phyloP scores from a whole-genome alignment of 1,140 invertebrate species.

The Penaeus indicus region DNA sequence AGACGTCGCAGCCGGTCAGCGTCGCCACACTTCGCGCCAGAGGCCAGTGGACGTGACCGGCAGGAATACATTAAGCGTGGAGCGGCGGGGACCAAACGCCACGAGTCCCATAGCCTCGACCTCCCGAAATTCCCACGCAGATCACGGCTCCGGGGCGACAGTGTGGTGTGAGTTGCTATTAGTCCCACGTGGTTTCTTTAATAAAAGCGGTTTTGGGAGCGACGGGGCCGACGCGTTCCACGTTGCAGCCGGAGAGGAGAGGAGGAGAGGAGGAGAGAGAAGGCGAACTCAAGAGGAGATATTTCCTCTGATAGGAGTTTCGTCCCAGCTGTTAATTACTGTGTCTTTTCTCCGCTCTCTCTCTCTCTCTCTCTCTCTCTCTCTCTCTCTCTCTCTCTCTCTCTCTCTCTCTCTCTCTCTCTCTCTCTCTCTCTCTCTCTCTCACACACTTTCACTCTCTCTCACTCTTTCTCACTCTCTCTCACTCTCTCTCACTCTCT shows the following conservation, averaged over 20 bases:
- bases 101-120: too few relatives aligned
- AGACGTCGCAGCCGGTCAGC: too few relatives aligned
- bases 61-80: too few relatives aligned
- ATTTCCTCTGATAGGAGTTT: not conserved
- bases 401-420: slow-evolving; percentile 11
- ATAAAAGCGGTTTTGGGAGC: too few relatives aligned
- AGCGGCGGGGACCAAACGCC: too few relatives aligned
- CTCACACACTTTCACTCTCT: not conserved
- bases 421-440: not conserved
- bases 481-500: slow-evolving; percentile 38
- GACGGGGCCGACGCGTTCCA: too few relatives aligned
- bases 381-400: slow-evolving; percentile 34
- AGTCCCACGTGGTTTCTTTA: too few relatives aligned
- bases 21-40: too few relatives aligned
- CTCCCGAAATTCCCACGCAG: too few relatives aligned
- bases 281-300: not conserved
- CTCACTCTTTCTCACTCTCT: not conserved
- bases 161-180: too few relatives aligned
- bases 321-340: not conserved
- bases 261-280: not conserved
- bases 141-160: too few relatives aligned
- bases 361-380: slow-evolving; percentile 42
- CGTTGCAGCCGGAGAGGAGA: not conserved
- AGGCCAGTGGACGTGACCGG: too few relatives aligned
- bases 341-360: not conserved